Evolutionary conservation across 2,797 vertebrate species (phyloP).

Genomic region (Cyclura pinguis): DNA sequence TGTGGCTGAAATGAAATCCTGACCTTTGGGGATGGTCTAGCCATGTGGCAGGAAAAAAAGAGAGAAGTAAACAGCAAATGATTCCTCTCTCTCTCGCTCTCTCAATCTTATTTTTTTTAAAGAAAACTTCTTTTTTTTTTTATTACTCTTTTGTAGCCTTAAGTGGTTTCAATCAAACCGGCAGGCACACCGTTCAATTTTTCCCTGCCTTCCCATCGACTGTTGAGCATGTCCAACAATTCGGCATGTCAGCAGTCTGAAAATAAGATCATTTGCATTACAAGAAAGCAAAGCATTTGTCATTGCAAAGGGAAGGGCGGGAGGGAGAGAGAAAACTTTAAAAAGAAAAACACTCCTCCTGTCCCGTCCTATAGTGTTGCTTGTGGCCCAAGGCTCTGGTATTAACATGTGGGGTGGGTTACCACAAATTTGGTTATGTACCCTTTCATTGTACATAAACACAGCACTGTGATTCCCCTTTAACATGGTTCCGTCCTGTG

Average conservation of each 20-base stretch:
- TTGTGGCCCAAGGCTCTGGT: too few relatives aligned
- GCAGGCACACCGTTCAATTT: constrained; percentile 41
- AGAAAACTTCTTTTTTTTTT: not conserved
- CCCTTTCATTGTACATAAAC: too few relatives aligned
- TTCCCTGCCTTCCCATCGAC: constrained; percentile 2
- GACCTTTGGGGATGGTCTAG: constrained; percentile 36
- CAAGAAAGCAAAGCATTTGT: constrained; percentile 55
- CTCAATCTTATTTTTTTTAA: not conserved
- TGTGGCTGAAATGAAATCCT: constrained; percentile 53
- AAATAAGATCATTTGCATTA: constrained; percentile 66
- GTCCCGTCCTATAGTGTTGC: too few relatives aligned
- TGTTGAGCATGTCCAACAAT: constrained; percentile 54
- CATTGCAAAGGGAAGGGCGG: not conserved
- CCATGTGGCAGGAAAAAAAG: not conserved
- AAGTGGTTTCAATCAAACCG: constrained; percentile 58
- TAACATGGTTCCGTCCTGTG: too few relatives aligned
- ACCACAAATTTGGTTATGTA: too few relatives aligned
- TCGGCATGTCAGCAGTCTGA: constrained; percentile 57
- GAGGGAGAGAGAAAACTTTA: not conserved
- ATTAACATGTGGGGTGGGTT: too few relatives aligned
- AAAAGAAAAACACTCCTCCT: too few relatives aligned
- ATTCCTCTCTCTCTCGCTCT: not conserved
- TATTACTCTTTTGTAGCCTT: constrained; percentile 24
- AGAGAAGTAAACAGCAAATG: constrained; percentile 42
- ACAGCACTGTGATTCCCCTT: too few relatives aligned